phyloP scores from a whole-genome alignment of 2,797 vertebrate genomes.

The Steatocranus sp. region DNA sequence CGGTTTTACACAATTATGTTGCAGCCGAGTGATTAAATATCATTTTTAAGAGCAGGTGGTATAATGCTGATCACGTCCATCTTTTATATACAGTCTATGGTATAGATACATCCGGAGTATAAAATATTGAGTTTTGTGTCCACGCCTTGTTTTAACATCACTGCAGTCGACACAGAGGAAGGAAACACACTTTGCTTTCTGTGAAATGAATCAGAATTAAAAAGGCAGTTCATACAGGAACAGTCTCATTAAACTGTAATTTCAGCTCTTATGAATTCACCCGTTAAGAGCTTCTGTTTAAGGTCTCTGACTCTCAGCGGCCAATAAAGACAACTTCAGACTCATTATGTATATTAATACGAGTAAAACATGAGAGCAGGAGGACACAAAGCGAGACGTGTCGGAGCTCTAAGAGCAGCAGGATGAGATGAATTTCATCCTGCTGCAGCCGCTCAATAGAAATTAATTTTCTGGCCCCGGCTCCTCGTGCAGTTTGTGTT shows the following conservation, averaged over 20 bases:
- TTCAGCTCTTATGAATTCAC: background rate
- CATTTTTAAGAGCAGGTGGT: background rate
- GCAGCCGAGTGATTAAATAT: background rate
- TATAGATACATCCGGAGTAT: background rate
- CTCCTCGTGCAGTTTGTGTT: background rate
- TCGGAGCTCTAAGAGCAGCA: background rate
- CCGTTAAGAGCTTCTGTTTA: background rate
- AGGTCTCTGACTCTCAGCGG: background rate
- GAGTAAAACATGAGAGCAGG: background rate
- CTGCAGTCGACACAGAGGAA: background rate
- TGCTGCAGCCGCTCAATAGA: background rate
- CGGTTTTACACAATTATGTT: rapidly evolving
- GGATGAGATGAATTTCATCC: background rate
- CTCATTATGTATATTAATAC: background rate
- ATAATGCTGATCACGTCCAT: background rate
- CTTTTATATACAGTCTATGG: background rate
- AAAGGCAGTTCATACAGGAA: background rate
- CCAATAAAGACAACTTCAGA: background rate
- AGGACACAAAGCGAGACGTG: background rate
- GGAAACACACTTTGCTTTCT: background rate
- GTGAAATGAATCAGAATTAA: background rate
- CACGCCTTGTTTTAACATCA: background rate
- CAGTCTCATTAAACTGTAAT: background rate
- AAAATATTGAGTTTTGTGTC: background rate
- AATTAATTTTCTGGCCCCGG: background rate